Evolutionary conservation across 2,113 vertebrate species (phyloP), one percentile per base, ranked within the genome.

Genomic region (Pimephales promelas): DNA sequence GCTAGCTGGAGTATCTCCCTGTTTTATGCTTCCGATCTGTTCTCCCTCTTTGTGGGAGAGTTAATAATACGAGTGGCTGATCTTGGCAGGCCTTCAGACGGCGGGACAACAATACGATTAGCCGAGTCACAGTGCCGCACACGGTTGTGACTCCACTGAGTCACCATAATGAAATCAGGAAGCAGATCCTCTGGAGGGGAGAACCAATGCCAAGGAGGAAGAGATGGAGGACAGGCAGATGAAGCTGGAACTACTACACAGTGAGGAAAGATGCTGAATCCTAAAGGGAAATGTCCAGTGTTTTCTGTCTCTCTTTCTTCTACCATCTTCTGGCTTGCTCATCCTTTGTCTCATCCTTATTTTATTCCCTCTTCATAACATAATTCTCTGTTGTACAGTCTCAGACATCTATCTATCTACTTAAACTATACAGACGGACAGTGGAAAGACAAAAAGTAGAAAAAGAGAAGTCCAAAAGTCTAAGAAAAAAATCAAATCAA

Each of bases 131-230:
- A 71, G 49, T 43, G 61, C 11, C 16, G 75, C 73, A 79, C 73
- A 18, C 54, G 28, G 81, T 57, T 71, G 75, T 87, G n/a, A n/a
- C n/a, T n/a, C 76, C 82, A 70, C 61, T 71, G 54, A 64, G 82
- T 76, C 66, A 59, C 62, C 20, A 52, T 81, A 85, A 88, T 88
- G 81, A 83, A 83, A 86, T 87, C 79, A 89, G 82, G 59, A 86
- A 82, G 83, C 56, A 79, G 68, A 57, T 77, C 49, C 64, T 82
- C 77, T 79, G 28, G 7, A 87, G 83, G n/a, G 26, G 20, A 24
- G 76, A 43, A 56, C 31, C 76, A 83, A 61, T 76, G 62, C 54
- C 26, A 61, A 7, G 20, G 22, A 86, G 31, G 75, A 34, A 74
- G 81, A 77, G 43, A 66, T 26, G 64, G 52, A 43, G 79, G 62